Evolutionary conservation across 2,888 invertebrate species (phyloP).

Genomic region (Apamea anceps): DNA sequence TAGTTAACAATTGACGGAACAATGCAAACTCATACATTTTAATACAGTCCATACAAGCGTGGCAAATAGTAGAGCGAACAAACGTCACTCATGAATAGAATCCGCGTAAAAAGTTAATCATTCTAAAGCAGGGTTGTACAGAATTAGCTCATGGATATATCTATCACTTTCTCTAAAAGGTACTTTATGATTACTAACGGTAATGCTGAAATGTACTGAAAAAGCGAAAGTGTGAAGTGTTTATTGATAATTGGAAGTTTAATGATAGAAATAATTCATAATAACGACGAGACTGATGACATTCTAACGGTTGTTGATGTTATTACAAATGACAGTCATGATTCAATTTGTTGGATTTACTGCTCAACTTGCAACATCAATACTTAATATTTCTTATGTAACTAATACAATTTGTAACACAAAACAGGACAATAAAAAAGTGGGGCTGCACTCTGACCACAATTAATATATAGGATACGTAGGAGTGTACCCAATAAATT

Average conservation of each 20-base stretch:
- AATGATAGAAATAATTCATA: conserved; percentile 29
- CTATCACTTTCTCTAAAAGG: conserved; percentile 39
- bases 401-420: conserved; percentile 14
- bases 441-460: conserved; percentile 14
- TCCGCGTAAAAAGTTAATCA: conserved; percentile 40
- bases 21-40: conserved; percentile 81
- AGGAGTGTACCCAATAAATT: conserved; percentile 9
- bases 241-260: conserved; percentile 34
- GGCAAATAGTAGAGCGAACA: conserved; percentile 71
- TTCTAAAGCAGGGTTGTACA: conserved; percentile 36
- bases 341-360: conserved; percentile 46
- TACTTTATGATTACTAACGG: conserved; percentile 13
- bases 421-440: background rate
- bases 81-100: conserved; percentile 60
- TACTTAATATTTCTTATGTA: conserved; percentile 26
- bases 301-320: conserved; percentile 26
- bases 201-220: conserved; percentile 30
- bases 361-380: conserved; percentile 39
- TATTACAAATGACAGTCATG: conserved; percentile 30
- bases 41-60: conserved; percentile 77
- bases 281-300: conserved; percentile 32
- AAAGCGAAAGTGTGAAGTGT: conserved; percentile 36
- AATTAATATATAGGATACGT: too few relatives aligned
- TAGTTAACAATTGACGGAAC: conserved; percentile 75
- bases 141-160: conserved; percentile 32